Conservation (phyloP, 2,888 invertebrate genomes). For the Ectemnius cavifrons region DNA sequence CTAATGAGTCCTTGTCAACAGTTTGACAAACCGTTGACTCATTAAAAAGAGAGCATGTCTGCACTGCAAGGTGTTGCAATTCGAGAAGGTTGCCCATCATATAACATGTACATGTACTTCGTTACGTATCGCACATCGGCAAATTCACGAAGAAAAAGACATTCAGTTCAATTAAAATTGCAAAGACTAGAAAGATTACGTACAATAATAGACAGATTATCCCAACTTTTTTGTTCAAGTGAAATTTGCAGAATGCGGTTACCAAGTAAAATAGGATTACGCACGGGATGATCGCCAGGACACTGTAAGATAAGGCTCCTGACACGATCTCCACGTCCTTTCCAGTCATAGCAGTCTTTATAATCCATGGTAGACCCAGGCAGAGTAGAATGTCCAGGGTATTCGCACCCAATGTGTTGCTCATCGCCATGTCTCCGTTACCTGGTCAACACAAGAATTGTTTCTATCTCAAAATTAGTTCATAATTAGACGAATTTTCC, state of each 20-base stretch:
- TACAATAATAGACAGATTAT: slow-evolving; percentile 84
- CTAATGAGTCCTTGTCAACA: too few relatives aligned
- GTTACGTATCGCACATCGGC: slow-evolving; percentile 65
- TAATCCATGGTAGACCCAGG: slow-evolving; percentile 91
- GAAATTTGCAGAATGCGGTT: slow-evolving; percentile 85
- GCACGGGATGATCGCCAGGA: slow-evolving; percentile 87
- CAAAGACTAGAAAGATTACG: slow-evolving; percentile 84
- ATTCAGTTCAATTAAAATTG: slow-evolving; percentile 89
- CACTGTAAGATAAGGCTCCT: slow-evolving; percentile 89
- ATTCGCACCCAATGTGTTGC: slow-evolving; percentile 92
- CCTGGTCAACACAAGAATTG: slow-evolving; percentile 79
- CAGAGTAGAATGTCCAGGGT: slow-evolving; percentile 91
- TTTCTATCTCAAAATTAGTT: too few relatives aligned
- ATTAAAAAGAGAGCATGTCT: too few relatives aligned
- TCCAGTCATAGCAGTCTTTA: slow-evolving; percentile 83
- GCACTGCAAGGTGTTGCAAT: too few relatives aligned
- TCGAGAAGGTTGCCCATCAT: too few relatives aligned
- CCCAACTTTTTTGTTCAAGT: slow-evolving; percentile 85
- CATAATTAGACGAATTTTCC: not conserved
- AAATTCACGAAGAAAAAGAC: slow-evolving; percentile 80
- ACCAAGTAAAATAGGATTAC: slow-evolving; percentile 85
- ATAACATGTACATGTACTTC: too few relatives aligned
- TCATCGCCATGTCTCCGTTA: slow-evolving; percentile 91
- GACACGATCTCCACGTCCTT: slow-evolving; percentile 85
- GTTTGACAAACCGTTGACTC: too few relatives aligned